phyloP scores from a whole-genome alignment of 2,113 vertebrate genomes.

The Emydocephalus ijimae region DNA sequence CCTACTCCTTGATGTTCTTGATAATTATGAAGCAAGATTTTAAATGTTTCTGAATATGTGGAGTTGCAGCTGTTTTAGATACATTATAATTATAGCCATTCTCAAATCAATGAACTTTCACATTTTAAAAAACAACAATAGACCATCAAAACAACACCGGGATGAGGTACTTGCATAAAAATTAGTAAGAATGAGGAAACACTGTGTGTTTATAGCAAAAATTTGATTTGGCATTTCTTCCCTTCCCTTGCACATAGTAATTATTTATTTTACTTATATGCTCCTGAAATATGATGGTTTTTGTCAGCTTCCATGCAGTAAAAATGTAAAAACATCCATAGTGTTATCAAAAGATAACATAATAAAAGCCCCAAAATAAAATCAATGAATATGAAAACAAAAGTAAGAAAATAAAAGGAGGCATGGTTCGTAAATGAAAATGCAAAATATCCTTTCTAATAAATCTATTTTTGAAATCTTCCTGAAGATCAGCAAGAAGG shows the following conservation, averaged over 20 bases:
- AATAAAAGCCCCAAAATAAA: neutral
- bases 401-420: neutral
- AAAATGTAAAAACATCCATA: neutral
- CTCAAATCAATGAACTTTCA: neutral
- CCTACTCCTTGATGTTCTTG: neutral
- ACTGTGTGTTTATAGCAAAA: conserved; percentile 2
- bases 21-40: neutral
- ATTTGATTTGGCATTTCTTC: neutral
- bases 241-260: neutral
- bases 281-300: neutral
- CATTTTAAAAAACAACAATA: neutral
- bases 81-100: neutral
- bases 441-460: neutral
- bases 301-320: neutral
- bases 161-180: neutral
- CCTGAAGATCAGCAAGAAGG: neutral
- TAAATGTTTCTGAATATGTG: neutral
- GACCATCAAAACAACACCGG: neutral
- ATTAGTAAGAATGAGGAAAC: neutral
- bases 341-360: neutral
- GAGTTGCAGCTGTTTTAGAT: neutral
- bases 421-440: neutral
- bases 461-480: neutral
- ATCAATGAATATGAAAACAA: neutral
- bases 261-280: neutral